phyloP scores from a whole-genome alignment of 2,113 vertebrate species.

The Ascaphus truei region DNA sequence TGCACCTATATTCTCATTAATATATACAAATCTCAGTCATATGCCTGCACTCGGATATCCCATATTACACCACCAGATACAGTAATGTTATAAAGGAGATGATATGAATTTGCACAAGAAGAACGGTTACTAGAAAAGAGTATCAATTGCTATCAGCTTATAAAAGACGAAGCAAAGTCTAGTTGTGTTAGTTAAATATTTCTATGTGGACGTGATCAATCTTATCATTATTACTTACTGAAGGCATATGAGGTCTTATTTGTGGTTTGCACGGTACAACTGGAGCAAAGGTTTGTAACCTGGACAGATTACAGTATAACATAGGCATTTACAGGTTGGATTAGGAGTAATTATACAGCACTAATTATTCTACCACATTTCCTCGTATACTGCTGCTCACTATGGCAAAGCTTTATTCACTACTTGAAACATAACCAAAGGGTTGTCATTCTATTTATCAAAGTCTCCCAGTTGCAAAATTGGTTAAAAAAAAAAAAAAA shows the following conservation, averaged over 20 bases:
- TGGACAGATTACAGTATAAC: neutral
- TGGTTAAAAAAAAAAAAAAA: no score
- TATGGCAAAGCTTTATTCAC: no score
- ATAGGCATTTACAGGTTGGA: no score
- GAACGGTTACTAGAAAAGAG: neutral
- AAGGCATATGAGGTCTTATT: neutral
- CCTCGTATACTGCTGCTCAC: no score
- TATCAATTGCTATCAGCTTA: neutral
- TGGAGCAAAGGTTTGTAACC: conserved; percentile 23
- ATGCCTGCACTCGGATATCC: no score
- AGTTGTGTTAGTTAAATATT: conserved; percentile 31
- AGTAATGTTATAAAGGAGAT: neutral
- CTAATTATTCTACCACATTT: no score
- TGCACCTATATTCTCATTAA: no score
- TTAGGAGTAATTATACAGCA: no score
- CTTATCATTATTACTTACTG: conserved; percentile 11
- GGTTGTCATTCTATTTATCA: no score
- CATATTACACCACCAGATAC: conserved; percentile 9
- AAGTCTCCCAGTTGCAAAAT: no score
- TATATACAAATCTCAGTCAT: no score
- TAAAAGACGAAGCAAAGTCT: conserved; percentile 23
- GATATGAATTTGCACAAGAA: neutral
- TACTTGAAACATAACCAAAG: no score
- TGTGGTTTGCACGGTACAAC: neutral
- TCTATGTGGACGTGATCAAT: conserved; percentile 7